A percentile compares a stretch with the other conserved stretches of the same genome.
Conservation (phyloP, 1,140 invertebrate species). For the Drosophila watanabei region DNA sequence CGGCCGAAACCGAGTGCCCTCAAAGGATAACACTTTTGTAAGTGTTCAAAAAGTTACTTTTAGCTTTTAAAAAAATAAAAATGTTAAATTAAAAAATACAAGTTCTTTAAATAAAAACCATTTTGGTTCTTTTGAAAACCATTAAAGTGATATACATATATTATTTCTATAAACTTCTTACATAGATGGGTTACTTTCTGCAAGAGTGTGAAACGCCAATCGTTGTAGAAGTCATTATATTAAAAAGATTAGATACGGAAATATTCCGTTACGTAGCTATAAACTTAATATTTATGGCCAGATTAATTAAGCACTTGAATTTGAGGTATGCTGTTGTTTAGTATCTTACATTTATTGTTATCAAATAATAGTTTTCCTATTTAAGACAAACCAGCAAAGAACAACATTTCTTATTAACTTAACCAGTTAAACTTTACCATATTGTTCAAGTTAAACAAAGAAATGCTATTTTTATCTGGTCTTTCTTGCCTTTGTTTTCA, state of each 20-base stretch:
- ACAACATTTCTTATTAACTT: no score
- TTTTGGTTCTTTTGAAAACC: no score
- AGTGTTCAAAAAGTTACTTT: neutral
- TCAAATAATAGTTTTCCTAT: neutral
- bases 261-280: no score
- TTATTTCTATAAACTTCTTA: no score
- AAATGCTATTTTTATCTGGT: rapidly evolving
- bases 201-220: neutral
- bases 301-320: neutral
- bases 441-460: neutral
- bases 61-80: neutral
- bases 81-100: neutral
- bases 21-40: neutral
- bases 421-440: neutral
- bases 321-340: neutral
- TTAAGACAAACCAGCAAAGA: no score
- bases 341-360: neutral
- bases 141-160: no score
- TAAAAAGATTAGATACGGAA: neutral
- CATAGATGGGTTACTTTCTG: neutral
- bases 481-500: neutral
- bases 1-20: neutral
- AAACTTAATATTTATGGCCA: neutral
- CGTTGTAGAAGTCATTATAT: neutral
- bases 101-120: no score